These are phyloP conservation scores for Melanchra persicariae DNA, from an alignment of 2,888 invertebrate species.

Conservation along the genomic window DNA sequence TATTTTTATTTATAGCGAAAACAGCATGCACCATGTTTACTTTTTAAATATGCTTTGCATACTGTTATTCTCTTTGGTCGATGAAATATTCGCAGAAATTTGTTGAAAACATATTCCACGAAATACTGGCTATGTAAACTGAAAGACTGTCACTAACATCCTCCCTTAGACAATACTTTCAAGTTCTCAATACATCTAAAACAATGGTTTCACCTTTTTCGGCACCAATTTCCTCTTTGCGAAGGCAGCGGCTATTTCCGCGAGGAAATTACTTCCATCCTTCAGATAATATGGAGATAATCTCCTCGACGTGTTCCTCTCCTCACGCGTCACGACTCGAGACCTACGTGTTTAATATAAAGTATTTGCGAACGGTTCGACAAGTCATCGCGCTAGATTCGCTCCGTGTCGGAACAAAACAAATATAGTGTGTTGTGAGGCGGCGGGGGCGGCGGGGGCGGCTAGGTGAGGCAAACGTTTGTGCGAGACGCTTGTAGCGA, in stretches of 20 bases:
- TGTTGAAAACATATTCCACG: neutral
- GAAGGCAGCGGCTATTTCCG: constrained; percentile 43
- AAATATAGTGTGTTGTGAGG: constrained; percentile 10
- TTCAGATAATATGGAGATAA: constrained; percentile 52
- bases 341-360: constrained; percentile 7
- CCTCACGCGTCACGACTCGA: neutral
- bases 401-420: constrained; percentile 21
- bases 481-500: constrained; percentile 7
- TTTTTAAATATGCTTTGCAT: neutral
- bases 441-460: neutral
- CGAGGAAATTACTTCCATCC: constrained; percentile 56
- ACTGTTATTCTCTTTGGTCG: neutral
- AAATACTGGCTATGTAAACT: neutral
- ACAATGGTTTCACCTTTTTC: constrained; percentile 52
- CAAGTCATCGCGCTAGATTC: constrained; percentile 19
- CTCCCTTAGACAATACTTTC: neutral
- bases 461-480: neutral
- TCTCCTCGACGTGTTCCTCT: constrained; percentile 27
- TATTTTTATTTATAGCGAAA: neutral
- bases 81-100: neutral
- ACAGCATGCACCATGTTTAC: too few species aligned
- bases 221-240: constrained; percentile 43
- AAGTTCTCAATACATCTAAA: constrained; percentile 26
- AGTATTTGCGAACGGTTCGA: constrained; percentile 9
- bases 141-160: neutral